Evolutionary conservation across 2,888 invertebrate species (phyloP), one percentile per base, ranked within the genome.

Genomic region (Colletes collaris): DNA sequence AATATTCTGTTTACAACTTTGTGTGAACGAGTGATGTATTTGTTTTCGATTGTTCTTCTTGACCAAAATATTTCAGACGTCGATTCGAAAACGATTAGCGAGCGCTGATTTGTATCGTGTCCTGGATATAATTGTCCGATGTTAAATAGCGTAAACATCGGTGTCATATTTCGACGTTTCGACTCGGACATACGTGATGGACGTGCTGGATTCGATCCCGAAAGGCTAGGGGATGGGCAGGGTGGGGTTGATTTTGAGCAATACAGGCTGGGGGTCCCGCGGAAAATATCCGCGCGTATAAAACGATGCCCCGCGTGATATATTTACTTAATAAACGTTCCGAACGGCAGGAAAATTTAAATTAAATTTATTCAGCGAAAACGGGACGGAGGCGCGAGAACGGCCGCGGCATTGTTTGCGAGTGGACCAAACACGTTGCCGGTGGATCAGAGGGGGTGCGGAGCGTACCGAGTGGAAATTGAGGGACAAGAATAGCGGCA

Each of bases 361-460:
- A 90, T 89, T 89, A 88, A 89, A 90, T 90, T 90, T 89, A 90
- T 90, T 90, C 89, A 84, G 82, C 83, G 88, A 89, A 88, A 89
- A 90, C 85, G 86, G 76, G 69, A 76, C 69, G 73, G 81, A 77
- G 70, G 74, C 78, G 72, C 79, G 75, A 64, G 84, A 64, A 71
- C 75, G 75, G 65, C 77, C 78, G 75, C 68, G 68, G 78, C 77
- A 79, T 87, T 88, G 87, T 88, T 88, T 87, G 84, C 82, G 84
- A 78, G 81, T 60, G 83, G 79, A 76, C 78, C 65, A 76, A 75
- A 81, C 66, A 62, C 69, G 58, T 49, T 27, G 27, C 27, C 27
- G 27, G 27, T 37, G 16, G 40, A 40, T 40, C 8, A 8, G 44
- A 3, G 10, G 44, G 44, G 7, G 8, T 6, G 44, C n/a, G 35